Percentiles rank a stretch among this genome's conserved stretches.
Evolutionary conservation across 1,140 invertebrate genomes (phyloP).

Genomic region (Heliconius congener): DNA sequence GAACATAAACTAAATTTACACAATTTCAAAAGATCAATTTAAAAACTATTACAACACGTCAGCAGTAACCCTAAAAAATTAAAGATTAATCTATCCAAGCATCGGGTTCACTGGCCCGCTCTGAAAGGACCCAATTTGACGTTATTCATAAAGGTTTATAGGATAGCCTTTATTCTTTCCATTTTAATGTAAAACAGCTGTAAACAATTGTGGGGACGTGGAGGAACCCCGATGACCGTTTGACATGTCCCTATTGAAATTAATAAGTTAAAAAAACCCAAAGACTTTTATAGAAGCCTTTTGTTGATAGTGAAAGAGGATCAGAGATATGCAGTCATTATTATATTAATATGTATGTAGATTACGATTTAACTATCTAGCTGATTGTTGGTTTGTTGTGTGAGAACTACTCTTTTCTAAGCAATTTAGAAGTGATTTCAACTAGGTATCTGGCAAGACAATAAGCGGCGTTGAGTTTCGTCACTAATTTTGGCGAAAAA

Average conservation of each 20-base stretch:
- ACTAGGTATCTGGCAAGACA: no score
- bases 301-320: slow-evolving; percentile 1
- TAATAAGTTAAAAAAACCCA: slow-evolving; percentile 5
- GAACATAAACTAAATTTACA: no score
- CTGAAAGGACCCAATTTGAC: slow-evolving; percentile 62
- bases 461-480: no score
- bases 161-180: slow-evolving; percentile 34
- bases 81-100: slow-evolving; percentile 56
- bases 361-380: neutral
- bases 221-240: slow-evolving; percentile 42
- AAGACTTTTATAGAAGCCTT: neutral
- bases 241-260: slow-evolving; percentile 34
- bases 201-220: slow-evolving; percentile 56
- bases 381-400: neutral
- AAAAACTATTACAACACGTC: neutral
- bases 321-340: slow-evolving; percentile 8
- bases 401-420: neutral
- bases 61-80: slow-evolving; percentile 39
- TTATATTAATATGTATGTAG: neutral
- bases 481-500: no score
- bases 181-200: slow-evolving; percentile 65
- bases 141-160: slow-evolving; percentile 50
- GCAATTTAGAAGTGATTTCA: neutral
- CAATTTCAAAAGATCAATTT: neutral
- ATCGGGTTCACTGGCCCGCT: slow-evolving; percentile 54